A percentile compares a stretch with the other conserved stretches of the same genome.
Conservation (phyloP, 2,113 vertebrate species). For the Hiodon tergisus region DNA sequence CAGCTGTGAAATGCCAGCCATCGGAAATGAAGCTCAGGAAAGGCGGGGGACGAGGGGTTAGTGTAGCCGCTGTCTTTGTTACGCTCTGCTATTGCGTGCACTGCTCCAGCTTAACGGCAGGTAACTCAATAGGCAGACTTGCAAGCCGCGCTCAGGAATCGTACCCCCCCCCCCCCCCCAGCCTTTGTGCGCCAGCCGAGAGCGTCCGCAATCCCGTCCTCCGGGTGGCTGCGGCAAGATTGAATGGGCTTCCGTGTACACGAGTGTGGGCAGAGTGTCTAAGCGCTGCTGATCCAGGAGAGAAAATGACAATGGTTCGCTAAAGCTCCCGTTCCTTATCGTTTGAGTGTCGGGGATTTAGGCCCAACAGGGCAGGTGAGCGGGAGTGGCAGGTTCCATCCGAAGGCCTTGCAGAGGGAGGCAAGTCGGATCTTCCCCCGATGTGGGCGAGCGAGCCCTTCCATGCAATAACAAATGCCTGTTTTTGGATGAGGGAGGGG, state of each 20-base stretch:
- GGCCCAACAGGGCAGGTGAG: not conserved
- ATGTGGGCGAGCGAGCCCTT: not conserved
- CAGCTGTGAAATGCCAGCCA: conserved; percentile 33
- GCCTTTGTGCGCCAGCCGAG: not conserved
- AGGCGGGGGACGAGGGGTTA: conserved; percentile 16
- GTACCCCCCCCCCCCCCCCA: not conserved
- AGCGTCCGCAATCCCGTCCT: conserved; percentile 15
- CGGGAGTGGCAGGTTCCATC: not conserved
- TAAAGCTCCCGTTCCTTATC: conserved; percentile 6
- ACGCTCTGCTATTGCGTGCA: conserved; percentile 4
- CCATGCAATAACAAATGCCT: not conserved
- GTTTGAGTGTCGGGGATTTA: conserved; percentile 5
- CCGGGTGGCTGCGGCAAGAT: conserved; percentile 4
- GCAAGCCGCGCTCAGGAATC: not conserved
- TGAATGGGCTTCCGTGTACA: not conserved
- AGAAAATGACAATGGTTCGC: conserved; percentile 1
- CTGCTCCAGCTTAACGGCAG: not conserved
- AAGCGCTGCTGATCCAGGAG: not conserved
- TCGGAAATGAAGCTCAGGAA: conserved; percentile 16
- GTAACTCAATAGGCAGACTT: not conserved
- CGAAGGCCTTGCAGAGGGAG: not conserved
- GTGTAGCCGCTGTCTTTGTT: conserved; percentile 22
- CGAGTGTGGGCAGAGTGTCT: not conserved
- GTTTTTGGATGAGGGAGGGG: no score
- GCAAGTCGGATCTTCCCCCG: not conserved